Evolutionary conservation across 2,113 vertebrate genomes (phyloP).

Genomic region (Geococcyx californianus): DNA sequence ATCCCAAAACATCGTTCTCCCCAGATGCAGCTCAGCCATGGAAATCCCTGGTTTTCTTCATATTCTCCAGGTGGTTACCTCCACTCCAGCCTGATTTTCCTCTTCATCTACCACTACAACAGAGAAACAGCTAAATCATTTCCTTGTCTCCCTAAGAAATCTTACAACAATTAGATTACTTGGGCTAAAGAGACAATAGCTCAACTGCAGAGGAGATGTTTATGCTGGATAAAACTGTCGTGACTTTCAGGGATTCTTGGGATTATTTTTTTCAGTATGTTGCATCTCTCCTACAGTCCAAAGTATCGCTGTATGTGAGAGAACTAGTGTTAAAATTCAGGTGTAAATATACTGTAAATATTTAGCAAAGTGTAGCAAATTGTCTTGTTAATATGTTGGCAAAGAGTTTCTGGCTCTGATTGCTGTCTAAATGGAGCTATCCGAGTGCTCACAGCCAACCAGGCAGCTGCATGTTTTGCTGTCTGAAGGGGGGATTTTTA

Average conservation of each 20-base stretch:
- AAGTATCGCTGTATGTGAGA: neutral
- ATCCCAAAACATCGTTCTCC: accelerated
- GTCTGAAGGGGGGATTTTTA: neutral
- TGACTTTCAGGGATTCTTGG: neutral
- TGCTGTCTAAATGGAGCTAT: neutral
- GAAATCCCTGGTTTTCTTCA: neutral
- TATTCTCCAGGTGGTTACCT: neutral
- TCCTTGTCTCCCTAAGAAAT: neutral
- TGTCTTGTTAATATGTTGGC: neutral
- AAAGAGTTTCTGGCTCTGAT: neutral
- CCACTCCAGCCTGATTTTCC: neutral
- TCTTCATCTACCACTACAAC: neutral
- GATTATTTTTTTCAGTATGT: neutral
- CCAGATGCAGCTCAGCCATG: neutral
- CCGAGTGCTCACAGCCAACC: accelerated
- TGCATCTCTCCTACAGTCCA: neutral
- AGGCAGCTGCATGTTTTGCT: neutral
- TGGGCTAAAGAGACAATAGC: neutral
- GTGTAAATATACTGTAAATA: neutral
- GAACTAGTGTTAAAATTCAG: neutral
- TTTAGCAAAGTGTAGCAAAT: neutral
- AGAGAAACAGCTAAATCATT: neutral
- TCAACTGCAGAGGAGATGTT: neutral
- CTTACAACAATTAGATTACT: neutral
- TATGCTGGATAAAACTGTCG: neutral